Evolutionary conservation across 2,113 vertebrate genomes (phyloP).

Genomic region (Lontra canadensis): DNA sequence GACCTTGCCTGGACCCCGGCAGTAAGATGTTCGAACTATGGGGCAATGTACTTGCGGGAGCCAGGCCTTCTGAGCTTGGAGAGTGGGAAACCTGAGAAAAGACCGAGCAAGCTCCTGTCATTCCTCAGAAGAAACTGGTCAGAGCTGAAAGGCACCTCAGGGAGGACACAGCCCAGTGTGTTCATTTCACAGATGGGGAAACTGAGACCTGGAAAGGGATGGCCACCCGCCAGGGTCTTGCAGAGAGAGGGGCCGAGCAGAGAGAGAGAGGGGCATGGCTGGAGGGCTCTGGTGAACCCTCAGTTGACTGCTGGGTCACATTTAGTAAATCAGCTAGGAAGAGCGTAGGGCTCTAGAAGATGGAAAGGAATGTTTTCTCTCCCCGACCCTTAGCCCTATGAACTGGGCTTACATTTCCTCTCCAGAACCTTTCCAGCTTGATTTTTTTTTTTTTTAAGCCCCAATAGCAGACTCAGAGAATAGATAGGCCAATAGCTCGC

Average conservation of each 20-base stretch:
- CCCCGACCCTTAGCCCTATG: rapidly evolving
- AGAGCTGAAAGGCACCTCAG: not conserved
- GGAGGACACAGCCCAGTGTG: not conserved
- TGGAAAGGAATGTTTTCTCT: not conserved
- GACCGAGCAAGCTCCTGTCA: rapidly evolving
- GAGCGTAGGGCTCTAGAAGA: not conserved
- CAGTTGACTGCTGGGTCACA: not conserved
- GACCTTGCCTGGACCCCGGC: not conserved
- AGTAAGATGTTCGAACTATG: not conserved
- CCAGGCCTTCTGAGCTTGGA: not conserved
- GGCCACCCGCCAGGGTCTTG: not conserved
- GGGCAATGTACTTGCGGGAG: not conserved
- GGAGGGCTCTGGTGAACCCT: not conserved
- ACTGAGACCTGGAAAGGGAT: not conserved
- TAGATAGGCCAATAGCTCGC: not conserved
- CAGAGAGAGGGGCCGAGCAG: not conserved
- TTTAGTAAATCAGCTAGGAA: not conserved
- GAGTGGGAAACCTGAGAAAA: not conserved
- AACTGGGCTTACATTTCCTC: rapidly evolving
- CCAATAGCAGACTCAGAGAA: not conserved
- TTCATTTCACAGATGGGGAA: not conserved
- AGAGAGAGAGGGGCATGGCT: not conserved
- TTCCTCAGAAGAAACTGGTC: not conserved
- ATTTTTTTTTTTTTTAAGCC: not conserved
- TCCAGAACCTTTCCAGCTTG: not conserved